Evolutionary conservation across 2,888 invertebrate species (phyloP).

Genomic region (Spicauda simplicius): DNA sequence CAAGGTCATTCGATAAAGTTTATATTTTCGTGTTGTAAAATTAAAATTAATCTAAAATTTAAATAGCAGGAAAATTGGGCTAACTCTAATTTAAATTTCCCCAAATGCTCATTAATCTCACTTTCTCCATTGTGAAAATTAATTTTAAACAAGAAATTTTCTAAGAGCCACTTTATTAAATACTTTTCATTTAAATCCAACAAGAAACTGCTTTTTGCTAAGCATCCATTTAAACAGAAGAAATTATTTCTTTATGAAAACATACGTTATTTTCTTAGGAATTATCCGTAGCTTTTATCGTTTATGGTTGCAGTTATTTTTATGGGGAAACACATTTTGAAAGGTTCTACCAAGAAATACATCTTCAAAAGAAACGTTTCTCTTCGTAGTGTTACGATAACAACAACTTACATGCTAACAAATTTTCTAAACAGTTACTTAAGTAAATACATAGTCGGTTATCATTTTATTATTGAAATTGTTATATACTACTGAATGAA

Average conservation of each 20-base stretch:
- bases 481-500: no score
- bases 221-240: constrained; percentile 22
- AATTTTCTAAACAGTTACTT: no score
- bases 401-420: no score
- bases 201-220: constrained; percentile 35
- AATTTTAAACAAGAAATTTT: constrained; percentile 36
- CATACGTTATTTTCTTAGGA: not conserved
- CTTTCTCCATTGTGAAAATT: constrained; percentile 20
- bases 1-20: no score
- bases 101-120: constrained; percentile 32
- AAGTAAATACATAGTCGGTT: no score
- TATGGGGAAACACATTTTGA: no score
- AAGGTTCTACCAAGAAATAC: no score
- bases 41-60: constrained; percentile 25
- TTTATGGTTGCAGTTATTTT: no score
- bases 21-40: constrained; percentile 11
- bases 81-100: constrained; percentile 34
- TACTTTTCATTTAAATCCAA: constrained; percentile 37
- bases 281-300: not conserved
- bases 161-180: constrained; percentile 35
- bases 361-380: no score
- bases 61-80: constrained; percentile 18
- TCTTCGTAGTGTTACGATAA: no score
- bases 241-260: not conserved
- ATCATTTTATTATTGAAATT: no score